Evolutionary conservation across 2,888 invertebrate species (phyloP), one percentile per base, ranked within the genome.

Genomic region (Euspilapteryx auroguttella): DNA sequence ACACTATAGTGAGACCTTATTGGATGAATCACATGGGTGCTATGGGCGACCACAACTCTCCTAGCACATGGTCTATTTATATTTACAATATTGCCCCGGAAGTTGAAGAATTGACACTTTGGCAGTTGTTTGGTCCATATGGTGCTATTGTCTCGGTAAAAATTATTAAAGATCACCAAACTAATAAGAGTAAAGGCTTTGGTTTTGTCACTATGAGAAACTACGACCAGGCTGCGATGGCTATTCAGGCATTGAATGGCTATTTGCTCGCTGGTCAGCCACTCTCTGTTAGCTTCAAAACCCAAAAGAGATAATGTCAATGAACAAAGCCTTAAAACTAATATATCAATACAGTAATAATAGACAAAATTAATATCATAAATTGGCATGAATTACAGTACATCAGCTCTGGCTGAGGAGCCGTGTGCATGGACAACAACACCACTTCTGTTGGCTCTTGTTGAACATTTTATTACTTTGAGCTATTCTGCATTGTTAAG

Each of bases 121-220:
- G 77, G 77, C 77, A 77, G 46, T 46, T 78, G 35, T 77, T 78
- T 44, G 77, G 77, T 57, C 77, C 77, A 36, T 78, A 76, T 61
- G 77, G 77, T 69, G 77, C 77, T 68, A 78, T 78, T 57, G 69
- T 76, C 38, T 76, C 76, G 37, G 77, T 78, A 55, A 78, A 75
- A 52, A 77, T 78, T 49, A 77, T 78, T 43, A 77, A 68, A 50
- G 77, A 78, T 45, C 75, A 76, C 50, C 66, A 73, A 45, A 73
- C 77, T 38, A 76, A 76, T 54, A 71, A 76, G 49, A 77, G 76
- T 54, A 76, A 76, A 62, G 77, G 77, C 31, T 78, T 75, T 49
- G 77, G 77, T 32, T 78, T 78, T 64, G 76, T 78, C 29, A 78
- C 77, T 0, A 78, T 78, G 77, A 59, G 76, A 49, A 77, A 76